These are phyloP conservation scores for Pseudomyrmex flavicornis DNA, from an alignment of 1,140 invertebrate genomes.

Conservation along the genomic window DNA sequence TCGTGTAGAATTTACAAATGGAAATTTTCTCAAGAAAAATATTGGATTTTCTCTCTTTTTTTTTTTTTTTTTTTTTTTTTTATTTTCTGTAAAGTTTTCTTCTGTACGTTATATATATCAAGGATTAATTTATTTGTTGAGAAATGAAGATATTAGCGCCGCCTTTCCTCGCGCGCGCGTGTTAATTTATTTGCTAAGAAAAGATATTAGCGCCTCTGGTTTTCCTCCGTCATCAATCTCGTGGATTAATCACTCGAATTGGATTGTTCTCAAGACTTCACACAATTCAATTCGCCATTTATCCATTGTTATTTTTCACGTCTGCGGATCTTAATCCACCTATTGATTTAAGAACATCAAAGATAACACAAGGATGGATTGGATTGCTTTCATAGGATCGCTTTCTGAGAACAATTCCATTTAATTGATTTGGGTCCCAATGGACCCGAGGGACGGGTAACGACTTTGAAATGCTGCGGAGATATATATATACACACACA, in stretches of 20 bases:
- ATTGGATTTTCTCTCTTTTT: too few relatives aligned
- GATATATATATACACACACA: too few relatives aligned
- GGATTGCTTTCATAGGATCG: constrained; percentile 49
- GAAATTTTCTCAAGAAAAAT: too few relatives aligned
- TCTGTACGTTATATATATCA: too few relatives aligned
- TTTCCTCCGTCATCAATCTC: neutral
- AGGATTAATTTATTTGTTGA: too few relatives aligned
- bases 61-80: too few relatives aligned
- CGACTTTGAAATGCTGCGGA: constrained; percentile 4
- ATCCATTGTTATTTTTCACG: constrained; percentile 6
- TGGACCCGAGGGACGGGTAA: constrained; percentile 20
- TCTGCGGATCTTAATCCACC: constrained; percentile 36
- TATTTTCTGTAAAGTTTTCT: too few relatives aligned
- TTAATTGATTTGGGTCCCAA: constrained; percentile 48
- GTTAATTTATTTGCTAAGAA: constrained; percentile 17
- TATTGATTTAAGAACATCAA: constrained; percentile 52
- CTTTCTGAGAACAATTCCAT: constrained; percentile 51
- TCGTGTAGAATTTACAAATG: too few relatives aligned
- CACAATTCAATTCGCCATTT: neutral
- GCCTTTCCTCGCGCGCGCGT: neutral
- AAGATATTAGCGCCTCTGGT: neutral
- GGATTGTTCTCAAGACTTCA: neutral
- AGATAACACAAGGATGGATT: constrained; percentile 32
- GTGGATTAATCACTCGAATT: constrained; percentile 25
- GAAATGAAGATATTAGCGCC: too few relatives aligned